These are phyloP conservation scores for Rhagium mordax DNA, from an alignment of 2,888 invertebrate genomes.

Conservation along the genomic window DNA sequence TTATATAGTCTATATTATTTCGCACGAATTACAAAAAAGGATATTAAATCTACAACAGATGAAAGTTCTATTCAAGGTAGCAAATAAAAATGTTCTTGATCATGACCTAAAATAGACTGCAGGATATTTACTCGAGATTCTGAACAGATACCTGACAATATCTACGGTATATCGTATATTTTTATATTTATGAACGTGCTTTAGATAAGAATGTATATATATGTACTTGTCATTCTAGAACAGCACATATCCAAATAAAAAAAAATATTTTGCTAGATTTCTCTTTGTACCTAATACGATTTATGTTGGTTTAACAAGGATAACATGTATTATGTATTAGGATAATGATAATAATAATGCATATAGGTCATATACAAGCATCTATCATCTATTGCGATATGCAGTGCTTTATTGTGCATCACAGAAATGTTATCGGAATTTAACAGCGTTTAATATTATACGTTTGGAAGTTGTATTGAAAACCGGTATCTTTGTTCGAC, in stretches of 20 bases:
- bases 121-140: constrained; percentile 27
- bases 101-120: constrained; percentile 37
- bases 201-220: constrained; percentile 8
- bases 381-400: neutral
- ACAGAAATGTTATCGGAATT: neutral
- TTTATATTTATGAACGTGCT: constrained; percentile 8
- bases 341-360: neutral
- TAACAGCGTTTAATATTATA: neutral
- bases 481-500: no score
- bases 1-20: constrained; percentile 1
- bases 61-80: constrained; percentile 25
- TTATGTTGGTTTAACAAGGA: neutral
- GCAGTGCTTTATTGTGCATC: neutral
- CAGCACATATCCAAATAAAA: neutral
- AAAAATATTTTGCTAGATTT: neutral
- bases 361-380: no score
- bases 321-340: neutral
- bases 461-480: no score
- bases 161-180: neutral
- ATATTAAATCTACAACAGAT: constrained; percentile 1
- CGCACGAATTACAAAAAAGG: constrained; percentile 1
- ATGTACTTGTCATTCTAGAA: neutral
- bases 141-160: constrained; percentile 28
- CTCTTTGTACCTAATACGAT: neutral
- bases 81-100: constrained; percentile 34